phyloP scores from a whole-genome alignment of 2,113 vertebrate species.

The Actenoides lindsayi region DNA sequence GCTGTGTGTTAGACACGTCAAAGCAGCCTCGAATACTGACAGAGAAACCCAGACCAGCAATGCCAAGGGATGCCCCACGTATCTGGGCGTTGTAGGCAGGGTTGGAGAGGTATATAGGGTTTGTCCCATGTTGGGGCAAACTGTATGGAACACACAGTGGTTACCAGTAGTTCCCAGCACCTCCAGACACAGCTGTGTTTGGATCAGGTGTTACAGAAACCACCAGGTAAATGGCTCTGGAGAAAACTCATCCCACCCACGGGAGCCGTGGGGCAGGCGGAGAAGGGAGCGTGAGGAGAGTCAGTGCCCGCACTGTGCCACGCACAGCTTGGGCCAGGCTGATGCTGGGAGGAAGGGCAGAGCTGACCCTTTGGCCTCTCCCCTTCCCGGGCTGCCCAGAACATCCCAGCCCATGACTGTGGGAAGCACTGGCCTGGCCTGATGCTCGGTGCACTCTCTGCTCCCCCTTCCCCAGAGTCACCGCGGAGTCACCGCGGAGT shows the following conservation, averaged over 20 bases:
- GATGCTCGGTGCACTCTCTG: too few species aligned
- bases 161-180: neutral
- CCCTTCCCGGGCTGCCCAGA: neutral
- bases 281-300: too few species aligned
- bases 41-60: neutral
- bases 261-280: neutral
- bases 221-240: accelerated
- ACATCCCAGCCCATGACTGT: accelerated
- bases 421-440: accelerated
- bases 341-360: neutral
- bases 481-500: accelerated
- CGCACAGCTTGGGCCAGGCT: neutral
- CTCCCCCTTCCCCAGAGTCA: accelerated
- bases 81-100: accelerated
- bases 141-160: accelerated
- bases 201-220: too few species aligned
- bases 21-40: neutral
- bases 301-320: neutral
- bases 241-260: neutral
- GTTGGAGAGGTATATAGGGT: accelerated
- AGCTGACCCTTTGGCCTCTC: neutral
- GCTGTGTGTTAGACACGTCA: accelerated
- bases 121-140: neutral
- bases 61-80: neutral
- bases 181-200: accelerated